Evolutionary conservation across 2,113 vertebrate genomes (phyloP).

Genomic region (Oreochromis spilurus): DNA sequence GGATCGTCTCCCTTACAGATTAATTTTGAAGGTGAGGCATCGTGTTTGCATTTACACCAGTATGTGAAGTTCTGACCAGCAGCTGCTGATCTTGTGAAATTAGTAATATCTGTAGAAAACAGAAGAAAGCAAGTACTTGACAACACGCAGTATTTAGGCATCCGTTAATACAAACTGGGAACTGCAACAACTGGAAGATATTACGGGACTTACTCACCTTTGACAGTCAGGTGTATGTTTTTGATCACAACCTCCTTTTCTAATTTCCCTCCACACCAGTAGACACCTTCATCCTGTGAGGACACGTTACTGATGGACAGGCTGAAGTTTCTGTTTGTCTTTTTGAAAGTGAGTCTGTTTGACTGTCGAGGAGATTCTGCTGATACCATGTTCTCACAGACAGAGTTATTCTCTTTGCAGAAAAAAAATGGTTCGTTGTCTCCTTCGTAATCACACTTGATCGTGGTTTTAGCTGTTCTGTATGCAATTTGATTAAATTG

Average conservation of each 20-base stretch:
- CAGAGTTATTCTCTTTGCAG: not conserved
- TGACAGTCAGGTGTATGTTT: rapidly evolving
- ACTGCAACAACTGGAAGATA: not conserved
- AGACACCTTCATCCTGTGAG: not conserved
- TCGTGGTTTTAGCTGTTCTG: not conserved
- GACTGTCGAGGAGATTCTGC: rapidly evolving
- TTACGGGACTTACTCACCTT: not conserved
- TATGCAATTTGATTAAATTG: rapidly evolving
- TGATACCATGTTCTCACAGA: not conserved
- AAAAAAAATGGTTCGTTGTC: not conserved
- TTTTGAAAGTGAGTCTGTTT: not conserved
- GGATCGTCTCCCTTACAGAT: conserved; percentile 25
- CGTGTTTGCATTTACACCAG: not conserved
- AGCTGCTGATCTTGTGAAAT: rapidly evolving
- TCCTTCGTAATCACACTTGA: not conserved
- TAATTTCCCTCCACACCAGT: not conserved
- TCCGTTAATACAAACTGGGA: rapidly evolving
- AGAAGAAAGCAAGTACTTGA: not conserved
- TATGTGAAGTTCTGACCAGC: not conserved
- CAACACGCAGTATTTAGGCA: not conserved
- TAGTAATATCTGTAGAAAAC: rapidly evolving
- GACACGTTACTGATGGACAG: not conserved
- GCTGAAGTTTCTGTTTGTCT: rapidly evolving
- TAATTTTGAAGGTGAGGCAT: not conserved
- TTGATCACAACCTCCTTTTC: rapidly evolving